Evolutionary conservation across 2,113 vertebrate genomes (phyloP).

Genomic region (Lepus americanus): DNA sequence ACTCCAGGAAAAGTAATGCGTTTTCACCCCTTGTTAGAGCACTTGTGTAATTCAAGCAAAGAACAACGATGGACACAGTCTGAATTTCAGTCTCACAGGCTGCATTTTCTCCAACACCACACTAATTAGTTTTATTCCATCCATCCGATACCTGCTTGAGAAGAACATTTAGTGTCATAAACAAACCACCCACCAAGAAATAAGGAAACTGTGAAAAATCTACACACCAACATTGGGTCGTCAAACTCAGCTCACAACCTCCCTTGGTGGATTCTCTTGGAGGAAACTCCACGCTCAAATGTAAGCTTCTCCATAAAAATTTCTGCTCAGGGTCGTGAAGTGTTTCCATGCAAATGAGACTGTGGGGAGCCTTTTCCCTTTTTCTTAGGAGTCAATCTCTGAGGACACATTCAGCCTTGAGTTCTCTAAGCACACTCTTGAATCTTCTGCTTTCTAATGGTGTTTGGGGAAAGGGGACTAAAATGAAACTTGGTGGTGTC

Average conservation of each 20-base stretch:
- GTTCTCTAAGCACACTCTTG: neutral
- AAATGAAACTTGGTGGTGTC: neutral
- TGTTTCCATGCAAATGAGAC: neutral
- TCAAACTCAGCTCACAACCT: neutral
- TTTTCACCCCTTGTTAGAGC: conserved; percentile 71
- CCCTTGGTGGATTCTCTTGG: neutral
- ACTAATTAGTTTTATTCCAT: conserved; percentile 80
- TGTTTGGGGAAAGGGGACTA: neutral
- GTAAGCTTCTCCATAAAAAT: neutral
- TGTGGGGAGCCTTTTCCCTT: neutral
- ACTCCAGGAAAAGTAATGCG: conserved; percentile 69
- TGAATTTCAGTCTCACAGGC: conserved; percentile 55
- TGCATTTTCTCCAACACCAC: conserved; percentile 35
- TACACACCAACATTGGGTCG: neutral
- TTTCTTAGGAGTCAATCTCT: neutral
- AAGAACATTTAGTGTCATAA: conserved; percentile 76
- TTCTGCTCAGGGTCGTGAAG: neutral
- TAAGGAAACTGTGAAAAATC: neutral
- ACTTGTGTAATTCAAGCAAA: conserved; percentile 60
- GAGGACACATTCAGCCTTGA: neutral
- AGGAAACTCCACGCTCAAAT: conserved; percentile 34
- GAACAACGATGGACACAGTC: conserved; percentile 54
- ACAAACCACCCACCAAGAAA: neutral
- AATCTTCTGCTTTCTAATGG: neutral
- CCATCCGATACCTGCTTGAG: conserved; percentile 77